Conservation (phyloP, 2,888 invertebrate species). For the Agrochola lychnidis region DNA sequence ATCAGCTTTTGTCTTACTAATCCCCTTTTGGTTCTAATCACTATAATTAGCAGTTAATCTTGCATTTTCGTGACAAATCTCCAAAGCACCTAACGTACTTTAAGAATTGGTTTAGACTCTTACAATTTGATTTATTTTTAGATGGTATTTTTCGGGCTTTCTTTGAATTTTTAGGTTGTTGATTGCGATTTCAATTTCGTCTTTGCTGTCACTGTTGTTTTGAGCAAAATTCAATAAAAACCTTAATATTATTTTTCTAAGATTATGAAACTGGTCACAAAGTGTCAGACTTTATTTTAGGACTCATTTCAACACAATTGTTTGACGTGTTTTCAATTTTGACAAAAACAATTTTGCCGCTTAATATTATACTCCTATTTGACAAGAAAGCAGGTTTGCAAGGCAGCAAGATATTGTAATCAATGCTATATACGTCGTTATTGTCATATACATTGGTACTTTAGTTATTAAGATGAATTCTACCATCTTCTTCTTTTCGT, state of each 20-base stretch:
- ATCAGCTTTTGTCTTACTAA: conserved; percentile 57
- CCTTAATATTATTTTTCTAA: background rate
- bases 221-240: background rate
- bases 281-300: background rate
- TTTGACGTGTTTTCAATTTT: background rate
- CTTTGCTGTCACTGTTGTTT: background rate
- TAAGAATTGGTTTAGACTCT: background rate
- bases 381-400: background rate
- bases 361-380: background rate
- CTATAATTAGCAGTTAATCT: conserved; percentile 56
- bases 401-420: too few species aligned
- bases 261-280: background rate
- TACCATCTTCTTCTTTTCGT: too few species aligned
- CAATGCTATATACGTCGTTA: too few species aligned
- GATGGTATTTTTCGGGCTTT: background rate
- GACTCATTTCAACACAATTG: background rate
- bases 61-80: conserved; percentile 40
- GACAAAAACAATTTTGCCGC: background rate
- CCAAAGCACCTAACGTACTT: background rate
- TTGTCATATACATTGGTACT: too few species aligned
- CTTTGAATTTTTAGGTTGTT: background rate
- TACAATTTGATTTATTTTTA: background rate
- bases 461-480: too few species aligned
- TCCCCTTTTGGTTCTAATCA: conserved; percentile 41
- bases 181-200: background rate